Evolutionary conservation across 2,888 invertebrate species (phyloP).

Genomic region (Ophraella communa): DNA sequence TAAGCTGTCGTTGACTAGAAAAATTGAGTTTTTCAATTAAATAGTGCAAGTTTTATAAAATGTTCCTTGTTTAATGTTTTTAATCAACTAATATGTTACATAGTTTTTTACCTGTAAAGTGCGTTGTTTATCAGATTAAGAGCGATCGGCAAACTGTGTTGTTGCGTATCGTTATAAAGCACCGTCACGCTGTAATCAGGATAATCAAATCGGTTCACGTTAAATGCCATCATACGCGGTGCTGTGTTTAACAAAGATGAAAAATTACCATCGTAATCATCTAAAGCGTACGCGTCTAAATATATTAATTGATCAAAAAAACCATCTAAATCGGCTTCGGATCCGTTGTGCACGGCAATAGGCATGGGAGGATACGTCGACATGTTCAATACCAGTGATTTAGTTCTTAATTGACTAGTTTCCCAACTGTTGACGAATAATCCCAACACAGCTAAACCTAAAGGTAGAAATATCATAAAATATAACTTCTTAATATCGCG

Average conservation of each 20-base stretch:
- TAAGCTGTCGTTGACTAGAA: too few relatives aligned
- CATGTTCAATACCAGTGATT: constrained; percentile 68
- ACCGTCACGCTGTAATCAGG: constrained; percentile 67
- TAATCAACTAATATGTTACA: too few relatives aligned
- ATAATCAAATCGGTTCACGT: constrained; percentile 63
- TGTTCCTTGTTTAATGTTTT: too few relatives aligned
- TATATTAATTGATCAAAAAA: constrained; percentile 53
- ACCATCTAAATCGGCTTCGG: constrained; percentile 53
- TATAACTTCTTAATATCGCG: constrained; percentile 72
- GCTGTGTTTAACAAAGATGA: constrained; percentile 68
- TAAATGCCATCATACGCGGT: constrained; percentile 72
- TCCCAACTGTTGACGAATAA: constrained; percentile 64
- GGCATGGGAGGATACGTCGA: constrained; percentile 67
- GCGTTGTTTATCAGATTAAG: constrained; percentile 76
- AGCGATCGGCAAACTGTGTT: constrained; percentile 79
- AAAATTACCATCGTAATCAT: constrained; percentile 72
- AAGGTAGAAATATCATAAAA: constrained; percentile 75
- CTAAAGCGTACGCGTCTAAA: constrained; percentile 56
- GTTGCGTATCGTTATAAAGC: constrained; percentile 79
- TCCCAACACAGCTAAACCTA: constrained; percentile 72
- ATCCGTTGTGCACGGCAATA: constrained; percentile 69
- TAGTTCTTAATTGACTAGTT: constrained; percentile 65
- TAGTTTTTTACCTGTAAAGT: constrained; percentile 67
- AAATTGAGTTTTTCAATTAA: neutral
- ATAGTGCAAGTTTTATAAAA: too few relatives aligned